These are phyloP conservation scores for Megaceryle torquata DNA, from an alignment of 2,113 vertebrate genomes.

Conservation along the genomic window DNA sequence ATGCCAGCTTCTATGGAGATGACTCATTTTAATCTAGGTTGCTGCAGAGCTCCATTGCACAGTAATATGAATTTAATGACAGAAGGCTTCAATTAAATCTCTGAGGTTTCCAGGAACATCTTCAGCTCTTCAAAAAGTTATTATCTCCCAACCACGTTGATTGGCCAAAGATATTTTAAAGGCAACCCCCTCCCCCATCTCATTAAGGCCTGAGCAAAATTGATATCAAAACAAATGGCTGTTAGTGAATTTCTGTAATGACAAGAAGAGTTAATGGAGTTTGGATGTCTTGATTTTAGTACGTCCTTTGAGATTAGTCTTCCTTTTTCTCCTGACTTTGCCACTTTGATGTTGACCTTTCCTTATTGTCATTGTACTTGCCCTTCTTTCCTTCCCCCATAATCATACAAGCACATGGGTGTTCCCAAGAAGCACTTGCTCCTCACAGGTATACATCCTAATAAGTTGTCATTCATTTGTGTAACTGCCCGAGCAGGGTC, in stretches of 20 bases:
- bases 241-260: not conserved
- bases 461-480: not conserved
- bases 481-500: not conserved
- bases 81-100: conserved; percentile 49
- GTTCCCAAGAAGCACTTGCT: not conserved
- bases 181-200: not conserved
- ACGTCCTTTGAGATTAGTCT: not conserved
- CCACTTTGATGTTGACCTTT: not conserved
- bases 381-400: not conserved
- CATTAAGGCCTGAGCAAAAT: conserved; percentile 23
- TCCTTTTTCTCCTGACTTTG: not conserved
- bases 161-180: conserved; percentile 46
- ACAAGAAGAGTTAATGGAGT: not conserved
- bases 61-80: conserved; percentile 64
- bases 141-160: conserved; percentile 32
- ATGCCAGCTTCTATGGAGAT: conserved; percentile 12
- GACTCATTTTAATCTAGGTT: conserved; percentile 54
- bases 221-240: conserved; percentile 12
- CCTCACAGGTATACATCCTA: fast-evolving
- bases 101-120: conserved; percentile 6
- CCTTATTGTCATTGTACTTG: not conserved
- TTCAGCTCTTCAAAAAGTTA: conserved; percentile 48
- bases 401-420: not conserved
- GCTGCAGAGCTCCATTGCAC: conserved; percentile 51
- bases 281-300: not conserved